Base-by-base conservation (phyloP, 2,797 vertebrate species). In the Garrulus glandarius region DNA sequence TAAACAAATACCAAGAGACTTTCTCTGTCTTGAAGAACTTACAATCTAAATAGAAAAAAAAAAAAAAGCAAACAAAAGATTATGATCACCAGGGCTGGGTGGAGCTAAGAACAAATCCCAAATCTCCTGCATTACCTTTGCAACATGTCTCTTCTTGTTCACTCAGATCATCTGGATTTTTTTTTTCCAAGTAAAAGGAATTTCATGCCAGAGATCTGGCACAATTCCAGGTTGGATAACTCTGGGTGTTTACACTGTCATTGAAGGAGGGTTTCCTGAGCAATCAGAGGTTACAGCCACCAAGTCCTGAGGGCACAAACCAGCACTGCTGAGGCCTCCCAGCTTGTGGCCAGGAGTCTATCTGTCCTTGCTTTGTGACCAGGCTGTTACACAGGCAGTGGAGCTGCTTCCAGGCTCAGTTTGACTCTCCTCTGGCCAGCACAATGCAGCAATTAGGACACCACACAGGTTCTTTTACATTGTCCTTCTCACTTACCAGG, bases 41-140 rank as follows among this genome's bases (percentile, higher is more conserved):
- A 49, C 26, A 94, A 77, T 91, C 90, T 89, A 85, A 93, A 77
- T 50, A 87, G 56, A 39, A 72, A 82, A 93, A 84, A 93, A n/a
- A 87, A 84, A 87, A 89, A 84, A 46, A 68, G 46, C 92, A 96
- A 95, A 95, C 85, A 96, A 92, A 92, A 74, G 80, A 95, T 97
- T 96, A 94, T 92, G 60, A 93, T 92, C 86, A 79, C 47, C 37
- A 44, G 75, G 74, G 78, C 26, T 89, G 90, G 71, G 85, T 91
- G 86, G 79, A 95, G 81, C 64, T 24, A 83, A 79, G 84, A 93
- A 84, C 88, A 95, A 95, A 93, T 10, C 77, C 49, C 60, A 52
- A 44, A 70, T 92, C 87, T 93, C 56, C 24, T 84, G 34, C 67
- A 29, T 22, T 59, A 87, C 59, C 84, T 81, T 88, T 81, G 55